Evolutionary conservation across 2,888 invertebrate species (phyloP).

Genomic region (Ligdia adustata): DNA sequence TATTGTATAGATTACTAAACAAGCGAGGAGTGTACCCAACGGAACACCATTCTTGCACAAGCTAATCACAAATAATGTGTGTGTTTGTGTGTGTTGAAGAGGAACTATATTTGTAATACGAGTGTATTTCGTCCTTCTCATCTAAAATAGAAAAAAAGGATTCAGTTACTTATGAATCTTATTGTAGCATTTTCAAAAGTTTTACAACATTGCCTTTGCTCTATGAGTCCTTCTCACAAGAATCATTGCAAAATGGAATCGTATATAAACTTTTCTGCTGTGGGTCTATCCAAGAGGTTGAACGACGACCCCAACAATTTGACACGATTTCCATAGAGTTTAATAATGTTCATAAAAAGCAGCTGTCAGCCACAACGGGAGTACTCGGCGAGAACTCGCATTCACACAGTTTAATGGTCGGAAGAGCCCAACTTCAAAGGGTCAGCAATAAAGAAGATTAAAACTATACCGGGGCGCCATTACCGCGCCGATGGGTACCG

Average conservation of each 20-base stretch:
- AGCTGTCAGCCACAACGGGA: slow-evolving; percentile 21
- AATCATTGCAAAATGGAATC: no score
- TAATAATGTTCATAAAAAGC: slow-evolving; percentile 16
- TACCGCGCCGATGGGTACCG: slow-evolving; percentile 57
- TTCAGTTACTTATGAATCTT: no score
- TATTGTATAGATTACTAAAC: slow-evolving; percentile 52
- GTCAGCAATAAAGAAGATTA: slow-evolving; percentile 78
- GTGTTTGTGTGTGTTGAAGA: not conserved
- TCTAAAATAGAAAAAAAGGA: no score
- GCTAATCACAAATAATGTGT: slow-evolving; percentile 22
- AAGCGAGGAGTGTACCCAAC: slow-evolving; percentile 22
- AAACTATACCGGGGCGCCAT: slow-evolving; percentile 70
- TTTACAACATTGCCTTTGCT: no score
- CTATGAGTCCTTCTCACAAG: no score
- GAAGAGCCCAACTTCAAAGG: slow-evolving; percentile 59
- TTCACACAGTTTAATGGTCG: slow-evolving; percentile 51
- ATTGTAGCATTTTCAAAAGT: no score
- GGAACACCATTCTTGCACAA: slow-evolving; percentile 24
- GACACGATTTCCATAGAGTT: slow-evolving; percentile 10
- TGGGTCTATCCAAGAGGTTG: not conserved
- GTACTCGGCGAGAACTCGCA: slow-evolving; percentile 29
- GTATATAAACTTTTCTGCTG: no score
- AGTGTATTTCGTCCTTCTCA: no score
- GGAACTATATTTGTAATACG: no score
- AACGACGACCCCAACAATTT: slow-evolving; percentile 2